A percentile compares a stretch with the other conserved stretches of the same genome.
phyloP scores from a whole-genome alignment of 1,140 invertebrate species.

The Ips nitidus region DNA sequence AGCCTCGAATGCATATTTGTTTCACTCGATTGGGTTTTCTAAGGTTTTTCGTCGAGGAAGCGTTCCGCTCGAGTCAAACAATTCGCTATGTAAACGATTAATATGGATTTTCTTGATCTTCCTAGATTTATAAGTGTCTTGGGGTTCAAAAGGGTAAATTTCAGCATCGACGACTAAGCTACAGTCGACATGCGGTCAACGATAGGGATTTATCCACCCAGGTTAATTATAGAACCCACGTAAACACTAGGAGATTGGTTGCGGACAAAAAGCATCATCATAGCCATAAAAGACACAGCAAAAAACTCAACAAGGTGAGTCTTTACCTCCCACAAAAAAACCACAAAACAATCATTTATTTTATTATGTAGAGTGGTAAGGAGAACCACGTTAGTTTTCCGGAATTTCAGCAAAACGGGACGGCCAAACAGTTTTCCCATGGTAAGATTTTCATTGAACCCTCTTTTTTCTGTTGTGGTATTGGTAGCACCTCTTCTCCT shows the following conservation, averaged over 20 bases:
- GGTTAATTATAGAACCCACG: slow-evolving; percentile 89
- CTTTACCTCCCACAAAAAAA: background rate
- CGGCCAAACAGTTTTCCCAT: slow-evolving; percentile 81
- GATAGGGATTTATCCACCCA: slow-evolving; percentile 83
- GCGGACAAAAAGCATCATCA: slow-evolving; percentile 81
- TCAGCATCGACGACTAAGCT: slow-evolving; percentile 85
- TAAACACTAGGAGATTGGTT: slow-evolving; percentile 85
- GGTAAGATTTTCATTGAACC: slow-evolving; percentile 60
- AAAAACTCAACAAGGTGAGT: slow-evolving; percentile 66
- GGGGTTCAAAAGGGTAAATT: background rate
- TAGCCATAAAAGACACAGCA: slow-evolving; percentile 70
- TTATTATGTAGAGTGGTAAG: slow-evolving; percentile 67
- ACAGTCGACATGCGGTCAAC: slow-evolving; percentile 87
- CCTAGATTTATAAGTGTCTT: too few species aligned
- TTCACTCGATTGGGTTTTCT: too few species aligned
- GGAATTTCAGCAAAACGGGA: slow-evolving; percentile 82
- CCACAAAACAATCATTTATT: background rate
- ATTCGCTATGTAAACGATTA: too few species aligned
- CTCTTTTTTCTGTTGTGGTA: background rate
- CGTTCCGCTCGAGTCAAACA: too few species aligned
- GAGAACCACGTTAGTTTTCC: slow-evolving; percentile 84
- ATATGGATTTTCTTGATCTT: too few species aligned
- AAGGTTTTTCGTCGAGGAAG: too few species aligned
- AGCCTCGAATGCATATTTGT: too few species aligned
- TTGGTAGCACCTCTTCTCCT: background rate